Evolutionary conservation across 2,888 invertebrate genomes (phyloP).

Genomic region (Eristalis pertinax): DNA sequence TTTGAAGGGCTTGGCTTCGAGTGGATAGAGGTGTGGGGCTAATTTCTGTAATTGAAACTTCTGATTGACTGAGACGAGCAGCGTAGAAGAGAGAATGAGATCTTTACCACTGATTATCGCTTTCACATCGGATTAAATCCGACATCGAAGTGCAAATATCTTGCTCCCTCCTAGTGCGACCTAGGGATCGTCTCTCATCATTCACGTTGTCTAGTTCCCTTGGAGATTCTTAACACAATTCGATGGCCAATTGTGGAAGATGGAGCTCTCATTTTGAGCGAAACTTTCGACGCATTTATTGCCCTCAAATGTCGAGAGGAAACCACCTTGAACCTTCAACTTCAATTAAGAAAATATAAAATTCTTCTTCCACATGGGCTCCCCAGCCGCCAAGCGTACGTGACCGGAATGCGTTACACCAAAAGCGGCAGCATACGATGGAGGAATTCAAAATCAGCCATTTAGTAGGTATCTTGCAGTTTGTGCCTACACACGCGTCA

Average conservation of each 20-base stretch:
- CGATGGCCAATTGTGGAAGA: neutral
- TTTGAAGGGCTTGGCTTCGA: conserved; percentile 14
- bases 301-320: neutral
- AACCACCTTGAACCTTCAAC: neutral
- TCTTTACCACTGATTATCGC: neutral
- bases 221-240: neutral
- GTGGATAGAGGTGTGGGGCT: conserved; percentile 14
- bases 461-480: too few species aligned
- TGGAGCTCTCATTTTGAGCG: neutral
- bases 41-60: conserved; percentile 5
- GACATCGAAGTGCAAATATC: too few species aligned
- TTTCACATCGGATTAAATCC: neutral
- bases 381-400: neutral
- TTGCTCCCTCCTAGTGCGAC: too few species aligned
- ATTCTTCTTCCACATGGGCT: neutral
- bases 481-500: conserved; percentile 8
- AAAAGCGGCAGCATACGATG: neutral
- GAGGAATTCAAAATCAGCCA: too few species aligned
- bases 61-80: neutral
- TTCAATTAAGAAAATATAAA: too few species aligned
- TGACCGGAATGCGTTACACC: conserved; percentile 12
- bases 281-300: neutral
- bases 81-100: too few species aligned
- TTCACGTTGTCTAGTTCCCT: too few species aligned
- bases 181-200: too few species aligned